These are phyloP conservation scores for Papilio xuthus DNA, from an alignment of 1,140 invertebrate species.

Conservation along the genomic window DNA sequence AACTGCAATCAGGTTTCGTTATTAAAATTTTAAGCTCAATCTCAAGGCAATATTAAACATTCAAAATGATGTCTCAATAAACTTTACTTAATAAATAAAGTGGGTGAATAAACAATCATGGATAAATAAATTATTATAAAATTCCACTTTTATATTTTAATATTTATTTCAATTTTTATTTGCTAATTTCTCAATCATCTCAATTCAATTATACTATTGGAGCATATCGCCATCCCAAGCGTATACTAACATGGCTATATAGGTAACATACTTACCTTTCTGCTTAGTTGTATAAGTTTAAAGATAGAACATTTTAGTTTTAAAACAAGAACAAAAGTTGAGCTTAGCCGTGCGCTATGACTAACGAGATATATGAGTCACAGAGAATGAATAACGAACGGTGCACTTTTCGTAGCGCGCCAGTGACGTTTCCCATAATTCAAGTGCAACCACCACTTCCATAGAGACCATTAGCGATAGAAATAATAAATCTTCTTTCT, in stretches of 20 bases:
- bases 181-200: no score
- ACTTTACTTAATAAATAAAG: slow-evolving; percentile 1
- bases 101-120: background rate
- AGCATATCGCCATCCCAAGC: no score
- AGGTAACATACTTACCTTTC: background rate
- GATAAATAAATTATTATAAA: background rate
- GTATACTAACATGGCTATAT: no score
- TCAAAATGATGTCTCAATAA: background rate
- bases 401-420: slow-evolving; percentile 14
- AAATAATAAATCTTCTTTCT: slow-evolving; percentile 22
- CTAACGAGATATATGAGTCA: slow-evolving; percentile 11
- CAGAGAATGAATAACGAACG: slow-evolving; percentile 4
- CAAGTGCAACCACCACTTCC: background rate
- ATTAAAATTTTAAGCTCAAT: slow-evolving; percentile 6
- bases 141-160: background rate
- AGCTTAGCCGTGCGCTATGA: background rate
- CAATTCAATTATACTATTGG: no score
- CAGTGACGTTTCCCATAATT: background rate
- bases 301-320: background rate
- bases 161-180: background rate
- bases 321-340: background rate
- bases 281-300: background rate
- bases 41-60: slow-evolving; percentile 3
- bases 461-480: background rate
- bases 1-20: background rate